Base-by-base conservation (phyloP, 2,888 invertebrate genomes). In the Cartodere bifasciata region DNA sequence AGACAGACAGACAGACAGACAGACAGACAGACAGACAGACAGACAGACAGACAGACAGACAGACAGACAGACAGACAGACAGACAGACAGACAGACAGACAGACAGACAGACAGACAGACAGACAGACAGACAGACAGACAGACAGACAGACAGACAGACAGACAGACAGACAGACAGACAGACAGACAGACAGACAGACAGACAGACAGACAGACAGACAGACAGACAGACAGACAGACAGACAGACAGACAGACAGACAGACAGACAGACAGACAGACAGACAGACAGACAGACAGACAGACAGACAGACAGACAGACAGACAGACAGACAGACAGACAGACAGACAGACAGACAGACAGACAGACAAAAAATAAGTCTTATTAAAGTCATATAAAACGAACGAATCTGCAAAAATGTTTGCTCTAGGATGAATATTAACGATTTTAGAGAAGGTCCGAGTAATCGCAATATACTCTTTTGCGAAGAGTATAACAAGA, bases 1-100 rank as follows among this genome's bases (percentile, higher is more conserved):
- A 23, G 23, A 23, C 23, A 23, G 23, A 23, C 23, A 23, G 23
- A 23, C 23, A 23, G 23, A 23, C 23, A 23, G 23, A 23, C 23
- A 23, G 23, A 23, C 23, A 23, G 23, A 23, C 23, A 23, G 23
- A 23, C 23, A 23, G 23, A 23, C 23, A 23, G 23, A 23, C 23
- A 23, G 23, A 23, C 23, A 23, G 23, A 23, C 23, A 23, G 23
- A 23, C 23, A 23, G 23, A 23, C 23, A 23, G 23, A 23, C 23
- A 23, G 23, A 23, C 23, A 23, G 23, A 23, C 23, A 23, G 23
- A 23, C 23, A 23, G 23, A 23, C 23, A 23, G 23, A 23, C 23
- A 23, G 23, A 23, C 23, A 23, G 23, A 23, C 23, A 23, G 23
- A 23, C 23, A 23, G 23, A 23, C 23, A 23, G 23, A 23, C 23